A percentile compares a stretch with the other conserved stretches of the same genome.
These are phyloP conservation scores for Cyprinodon brontotheroides DNA, from an alignment of 2,113 vertebrate species.

Conservation along the genomic window DNA sequence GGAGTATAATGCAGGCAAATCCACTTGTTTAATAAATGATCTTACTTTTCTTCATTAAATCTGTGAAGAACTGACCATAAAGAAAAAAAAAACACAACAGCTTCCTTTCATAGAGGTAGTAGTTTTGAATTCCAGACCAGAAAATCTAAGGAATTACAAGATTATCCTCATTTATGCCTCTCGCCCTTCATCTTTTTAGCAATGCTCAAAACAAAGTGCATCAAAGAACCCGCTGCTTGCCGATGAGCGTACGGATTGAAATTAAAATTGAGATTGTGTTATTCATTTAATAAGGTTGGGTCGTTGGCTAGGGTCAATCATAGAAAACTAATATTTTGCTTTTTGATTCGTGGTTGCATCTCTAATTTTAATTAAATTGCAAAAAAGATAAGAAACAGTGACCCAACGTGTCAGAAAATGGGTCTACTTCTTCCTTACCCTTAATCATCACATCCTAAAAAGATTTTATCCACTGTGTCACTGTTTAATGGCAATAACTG, in stretches of 20 bases:
- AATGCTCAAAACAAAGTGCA: not conserved
- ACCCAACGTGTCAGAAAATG: not conserved
- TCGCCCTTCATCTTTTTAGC: not conserved
- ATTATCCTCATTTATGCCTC: slow-evolving; percentile 1
- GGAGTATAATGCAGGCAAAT: not conserved
- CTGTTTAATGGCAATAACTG: not conserved
- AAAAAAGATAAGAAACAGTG: not conserved
- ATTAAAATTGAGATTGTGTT: not conserved
- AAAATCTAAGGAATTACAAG: not conserved
- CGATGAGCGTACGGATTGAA: not conserved
- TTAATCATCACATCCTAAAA: not conserved
- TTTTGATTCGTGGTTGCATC: not conserved
- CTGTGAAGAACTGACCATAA: not conserved
- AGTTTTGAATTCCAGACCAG: not conserved
- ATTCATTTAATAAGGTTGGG: not conserved
- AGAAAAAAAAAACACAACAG: not conserved
- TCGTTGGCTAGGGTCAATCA: not conserved
- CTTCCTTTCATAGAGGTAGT: not conserved
- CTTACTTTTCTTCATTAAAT: not conserved
- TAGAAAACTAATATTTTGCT: not conserved
- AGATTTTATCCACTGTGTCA: not conserved
- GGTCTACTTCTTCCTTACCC: not conserved
- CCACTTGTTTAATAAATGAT: not conserved
- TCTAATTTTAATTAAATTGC: not conserved
- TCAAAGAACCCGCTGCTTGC: not conserved